These are phyloP conservation scores for Bucorvus abyssinicus DNA, from an alignment of 2,797 vertebrate species.

Conservation along the genomic window DNA sequence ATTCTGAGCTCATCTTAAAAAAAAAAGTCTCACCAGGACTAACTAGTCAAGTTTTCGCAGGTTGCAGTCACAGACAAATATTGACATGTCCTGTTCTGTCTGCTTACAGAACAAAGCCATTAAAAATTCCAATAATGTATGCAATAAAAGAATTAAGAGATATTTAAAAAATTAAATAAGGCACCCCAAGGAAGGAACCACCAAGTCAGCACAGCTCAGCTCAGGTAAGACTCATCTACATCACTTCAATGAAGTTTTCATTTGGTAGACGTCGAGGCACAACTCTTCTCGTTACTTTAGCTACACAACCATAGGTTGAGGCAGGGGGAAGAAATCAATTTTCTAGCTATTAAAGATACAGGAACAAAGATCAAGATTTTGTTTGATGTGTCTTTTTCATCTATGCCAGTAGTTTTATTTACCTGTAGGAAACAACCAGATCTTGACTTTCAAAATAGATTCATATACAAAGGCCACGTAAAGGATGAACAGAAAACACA, in stretches of 20 bases:
- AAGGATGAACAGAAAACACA: not conserved
- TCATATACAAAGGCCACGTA: not conserved
- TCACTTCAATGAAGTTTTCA: not conserved
- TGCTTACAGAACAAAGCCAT: conserved; percentile 32
- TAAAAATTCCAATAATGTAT: conserved; percentile 17
- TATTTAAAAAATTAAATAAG: not conserved
- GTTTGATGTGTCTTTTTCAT: not conserved
- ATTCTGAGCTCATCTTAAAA: not conserved
- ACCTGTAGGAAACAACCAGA: not conserved
- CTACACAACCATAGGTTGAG: not conserved
- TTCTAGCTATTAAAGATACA: not conserved
- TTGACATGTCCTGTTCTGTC: conserved; percentile 47
- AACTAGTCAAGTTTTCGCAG: conserved; percentile 29
- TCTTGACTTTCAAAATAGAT: not conserved
- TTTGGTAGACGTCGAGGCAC: not conserved
- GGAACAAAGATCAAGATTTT: not conserved
- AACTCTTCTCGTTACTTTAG: not conserved
- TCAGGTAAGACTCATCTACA: not conserved
- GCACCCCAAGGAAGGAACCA: not conserved
- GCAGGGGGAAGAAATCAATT: not conserved
- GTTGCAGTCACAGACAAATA: conserved; percentile 54
- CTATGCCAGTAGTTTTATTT: not conserved
- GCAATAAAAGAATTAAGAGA: conserved; percentile 10
- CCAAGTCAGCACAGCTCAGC: not conserved
- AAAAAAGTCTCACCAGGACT: not conserved